Evolutionary conservation across 2,113 vertebrate species (phyloP).

Genomic region (Ophthalmolycus amberensis): DNA sequence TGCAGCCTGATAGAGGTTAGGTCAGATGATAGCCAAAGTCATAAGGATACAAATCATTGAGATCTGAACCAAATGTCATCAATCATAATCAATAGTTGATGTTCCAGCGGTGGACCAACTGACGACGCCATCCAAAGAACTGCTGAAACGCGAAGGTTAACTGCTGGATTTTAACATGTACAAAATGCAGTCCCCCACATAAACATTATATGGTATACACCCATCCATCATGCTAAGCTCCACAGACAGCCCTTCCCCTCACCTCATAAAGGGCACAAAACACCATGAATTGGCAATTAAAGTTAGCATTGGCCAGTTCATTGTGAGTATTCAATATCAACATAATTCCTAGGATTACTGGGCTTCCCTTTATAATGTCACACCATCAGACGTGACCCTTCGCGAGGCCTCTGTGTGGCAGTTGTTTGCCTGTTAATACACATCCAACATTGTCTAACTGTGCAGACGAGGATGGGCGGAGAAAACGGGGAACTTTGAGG

Average conservation of each 20-base stretch:
- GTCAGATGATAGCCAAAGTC: not conserved
- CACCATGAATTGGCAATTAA: not conserved
- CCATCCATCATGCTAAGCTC: constrained; percentile 6
- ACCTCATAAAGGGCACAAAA: constrained; percentile 22
- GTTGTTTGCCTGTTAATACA: not conserved
- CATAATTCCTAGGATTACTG: not conserved
- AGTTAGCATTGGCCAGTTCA: not conserved
- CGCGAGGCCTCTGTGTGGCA: not conserved
- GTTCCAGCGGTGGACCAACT: not conserved
- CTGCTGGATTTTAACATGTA: not conserved
- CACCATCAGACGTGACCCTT: not conserved
- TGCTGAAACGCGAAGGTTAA: not conserved
- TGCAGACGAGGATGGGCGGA: not conserved
- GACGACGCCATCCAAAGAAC: not conserved
- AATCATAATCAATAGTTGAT: not conserved
- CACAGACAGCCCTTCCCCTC: not conserved
- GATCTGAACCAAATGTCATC: not conserved
- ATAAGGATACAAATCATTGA: not conserved
- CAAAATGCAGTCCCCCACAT: not conserved
- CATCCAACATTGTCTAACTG: not conserved
- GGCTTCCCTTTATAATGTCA: not conserved
- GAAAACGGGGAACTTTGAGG: not conserved
- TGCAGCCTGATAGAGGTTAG: not conserved
- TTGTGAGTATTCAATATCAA: not conserved
- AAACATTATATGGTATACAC: not conserved